A percentile compares a stretch with the other conserved stretches of the same genome.
Evolutionary conservation across 2,797 vertebrate species (phyloP).

Genomic region (Ceyx erithaca): DNA sequence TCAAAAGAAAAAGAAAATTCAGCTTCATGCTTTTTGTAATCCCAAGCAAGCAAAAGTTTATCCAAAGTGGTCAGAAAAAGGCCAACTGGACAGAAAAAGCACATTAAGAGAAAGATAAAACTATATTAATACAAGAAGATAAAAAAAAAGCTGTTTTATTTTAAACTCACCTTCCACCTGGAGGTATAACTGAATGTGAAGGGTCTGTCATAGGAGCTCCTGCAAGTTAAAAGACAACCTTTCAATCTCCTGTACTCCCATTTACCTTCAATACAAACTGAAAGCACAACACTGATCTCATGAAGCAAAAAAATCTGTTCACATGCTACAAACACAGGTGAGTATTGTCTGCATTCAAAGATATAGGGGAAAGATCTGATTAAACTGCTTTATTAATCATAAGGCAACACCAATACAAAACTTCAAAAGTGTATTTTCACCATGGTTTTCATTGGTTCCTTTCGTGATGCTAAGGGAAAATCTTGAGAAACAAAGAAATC

Average conservation of each 20-base stretch:
- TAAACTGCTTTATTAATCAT: not conserved
- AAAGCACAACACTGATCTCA: not conserved
- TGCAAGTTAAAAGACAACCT: conserved; percentile 35
- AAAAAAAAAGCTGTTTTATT: not conserved
- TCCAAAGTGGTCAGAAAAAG: not conserved
- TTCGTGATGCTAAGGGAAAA: not conserved
- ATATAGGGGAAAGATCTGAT: accelerated
- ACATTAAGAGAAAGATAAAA: not conserved
- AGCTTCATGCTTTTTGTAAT: not conserved
- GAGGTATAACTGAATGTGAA: conserved; percentile 60
- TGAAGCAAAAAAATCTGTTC: not conserved
- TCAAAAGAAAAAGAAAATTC: not conserved
- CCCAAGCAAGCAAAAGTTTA: not conserved
- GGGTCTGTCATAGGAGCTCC: conserved; percentile 63
- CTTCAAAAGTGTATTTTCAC: not conserved
- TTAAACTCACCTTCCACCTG: conserved; percentile 73
- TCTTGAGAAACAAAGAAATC: not conserved
- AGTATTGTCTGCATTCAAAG: not conserved
- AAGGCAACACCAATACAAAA: not conserved
- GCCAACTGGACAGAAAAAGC: not conserved
- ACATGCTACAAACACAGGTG: not conserved
- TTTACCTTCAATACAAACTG: not conserved
- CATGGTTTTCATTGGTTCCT: not conserved
- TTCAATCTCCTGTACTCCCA: not conserved
- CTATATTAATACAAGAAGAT: not conserved